Evolutionary conservation across 2,797 vertebrate species (phyloP), one percentile per base, ranked within the genome.

Genomic region (Malurus splendens): DNA sequence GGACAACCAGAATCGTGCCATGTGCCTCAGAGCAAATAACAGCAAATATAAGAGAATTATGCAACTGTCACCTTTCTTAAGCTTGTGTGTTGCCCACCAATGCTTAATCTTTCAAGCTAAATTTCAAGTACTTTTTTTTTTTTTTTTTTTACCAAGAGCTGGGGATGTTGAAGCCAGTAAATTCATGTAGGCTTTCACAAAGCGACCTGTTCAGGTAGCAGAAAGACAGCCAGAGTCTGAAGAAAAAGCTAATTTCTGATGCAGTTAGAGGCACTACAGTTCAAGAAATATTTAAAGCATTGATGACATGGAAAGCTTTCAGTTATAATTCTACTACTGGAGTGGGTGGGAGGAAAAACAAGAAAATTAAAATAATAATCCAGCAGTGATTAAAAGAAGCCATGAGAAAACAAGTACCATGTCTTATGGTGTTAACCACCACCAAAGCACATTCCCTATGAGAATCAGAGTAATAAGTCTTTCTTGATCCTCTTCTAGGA

Each of bases 11-110:
- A 50, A 39, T 44, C 10, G 32, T 25, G 16, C 12, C 17, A 25
- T 16, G 6, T 25, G 12, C 24, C n/a, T 56, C 62, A 68, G 17
- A 56, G 41, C 20, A 62, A 61, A 44, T 38, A 32, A 38, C 8
- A 60, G 47, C 27, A 76, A 65, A 61, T 86, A 6, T 2, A 47
- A 27, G 19, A 50, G 5, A 51, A 24, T 23, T 48, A 16, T 11
- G 24, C 6, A 56, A 27, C 33, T 68, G 28, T 18, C 10, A 8
- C 38, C 18, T 82, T 65, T 36, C n/a, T 65, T 80, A 65, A 77
- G 25, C 9, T 50, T 32, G 5, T 19, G 5, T 64, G 16, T 51
- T 3, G 0, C 18, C 30, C 27, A 25, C 27, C 6, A 1, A 19
- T 38, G 13, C 15, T 68, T 81, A 41, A 33, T 17, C 38, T 23